These are phyloP conservation scores for Melanogrammus aeglefinus DNA, from an alignment of 2,797 vertebrate genomes.

Conservation along the genomic window DNA sequence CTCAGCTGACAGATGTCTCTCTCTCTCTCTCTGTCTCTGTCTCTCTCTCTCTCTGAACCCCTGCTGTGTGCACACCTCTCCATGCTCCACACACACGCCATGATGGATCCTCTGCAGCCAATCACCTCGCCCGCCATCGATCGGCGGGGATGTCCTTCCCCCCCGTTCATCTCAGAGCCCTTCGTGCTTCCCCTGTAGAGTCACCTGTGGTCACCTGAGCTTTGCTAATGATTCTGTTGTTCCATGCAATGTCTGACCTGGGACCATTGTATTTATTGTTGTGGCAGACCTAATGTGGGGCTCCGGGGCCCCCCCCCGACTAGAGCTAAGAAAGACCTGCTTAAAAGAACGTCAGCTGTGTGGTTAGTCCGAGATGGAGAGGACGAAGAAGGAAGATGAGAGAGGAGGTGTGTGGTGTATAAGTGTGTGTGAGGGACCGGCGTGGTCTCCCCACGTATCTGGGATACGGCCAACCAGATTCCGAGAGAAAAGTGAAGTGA, in stretches of 20 bases:
- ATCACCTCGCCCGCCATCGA: constrained; percentile 74
- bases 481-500: too few relatives aligned
- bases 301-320: too few relatives aligned
- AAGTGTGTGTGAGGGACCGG: too few relatives aligned
- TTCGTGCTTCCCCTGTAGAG: neutral
- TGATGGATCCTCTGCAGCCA: constrained; percentile 72
- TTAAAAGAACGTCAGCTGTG: neutral
- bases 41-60: neutral
- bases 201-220: neutral
- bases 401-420: neutral
- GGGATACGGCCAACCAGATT: too few relatives aligned
- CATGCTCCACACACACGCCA: constrained; percentile 54
- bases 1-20: neutral
- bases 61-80: constrained; percentile 33
- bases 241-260: too few relatives aligned
- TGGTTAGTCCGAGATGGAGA: too few relatives aligned
- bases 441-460: too few relatives aligned
- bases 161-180: too few relatives aligned
- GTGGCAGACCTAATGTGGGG: neutral
- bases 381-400: neutral
- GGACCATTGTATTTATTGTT: neutral
- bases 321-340: neutral
- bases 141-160: constrained; percentile 22
- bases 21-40: neutral
- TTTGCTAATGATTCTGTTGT: neutral